Percentiles rank a stretch among this genome's conserved stretches.
Evolutionary conservation across 1,140 invertebrate genomes (phyloP).

Genomic region (Drosophila pallidifrons): DNA sequence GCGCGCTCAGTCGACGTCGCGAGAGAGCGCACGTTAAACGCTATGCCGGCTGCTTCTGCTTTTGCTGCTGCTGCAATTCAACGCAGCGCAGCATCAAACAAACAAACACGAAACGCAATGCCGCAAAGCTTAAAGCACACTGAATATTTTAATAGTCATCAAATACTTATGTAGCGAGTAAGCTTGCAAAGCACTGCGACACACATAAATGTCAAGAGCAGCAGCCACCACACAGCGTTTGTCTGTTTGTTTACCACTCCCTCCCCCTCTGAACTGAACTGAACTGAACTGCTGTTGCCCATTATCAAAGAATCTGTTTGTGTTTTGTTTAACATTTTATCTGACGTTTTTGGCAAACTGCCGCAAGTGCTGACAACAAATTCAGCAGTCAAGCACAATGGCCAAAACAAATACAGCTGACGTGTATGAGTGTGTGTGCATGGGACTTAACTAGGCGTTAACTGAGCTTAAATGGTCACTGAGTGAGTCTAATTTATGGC

Average conservation of each 20-base stretch:
- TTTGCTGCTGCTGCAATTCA: conserved; percentile 8
- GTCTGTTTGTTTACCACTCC: conserved; percentile 41
- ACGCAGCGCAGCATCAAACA: conserved; percentile 38
- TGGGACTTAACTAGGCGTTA: conserved; percentile 65
- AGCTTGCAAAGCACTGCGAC: conserved; percentile 1
- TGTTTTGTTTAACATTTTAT: conserved; percentile 47
- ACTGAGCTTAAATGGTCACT: conserved; percentile 54
- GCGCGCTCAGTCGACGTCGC: neutral
- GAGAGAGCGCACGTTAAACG: neutral
- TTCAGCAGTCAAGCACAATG: conserved; percentile 16
- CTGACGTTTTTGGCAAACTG: conserved; percentile 62
- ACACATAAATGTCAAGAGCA: conserved; percentile 43
- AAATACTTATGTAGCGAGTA: conserved; percentile 38
- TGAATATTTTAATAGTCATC: conserved; percentile 70
- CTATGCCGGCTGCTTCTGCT: conserved; percentile 54
- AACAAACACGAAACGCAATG: conserved; percentile 63
- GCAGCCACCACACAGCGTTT: neutral
- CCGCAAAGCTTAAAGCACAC: conserved; percentile 54
- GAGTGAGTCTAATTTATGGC: conserved; percentile 63
- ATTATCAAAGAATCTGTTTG: conserved; percentile 19
- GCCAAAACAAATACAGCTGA: conserved; percentile 14
- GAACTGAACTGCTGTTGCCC: neutral
- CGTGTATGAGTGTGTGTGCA: conserved; percentile 5
- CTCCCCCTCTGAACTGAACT: too few relatives aligned
- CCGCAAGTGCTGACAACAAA: conserved; percentile 53